Evolutionary conservation across 2,113 vertebrate genomes (phyloP).

Genomic region (Nannobrachium achirus): DNA sequence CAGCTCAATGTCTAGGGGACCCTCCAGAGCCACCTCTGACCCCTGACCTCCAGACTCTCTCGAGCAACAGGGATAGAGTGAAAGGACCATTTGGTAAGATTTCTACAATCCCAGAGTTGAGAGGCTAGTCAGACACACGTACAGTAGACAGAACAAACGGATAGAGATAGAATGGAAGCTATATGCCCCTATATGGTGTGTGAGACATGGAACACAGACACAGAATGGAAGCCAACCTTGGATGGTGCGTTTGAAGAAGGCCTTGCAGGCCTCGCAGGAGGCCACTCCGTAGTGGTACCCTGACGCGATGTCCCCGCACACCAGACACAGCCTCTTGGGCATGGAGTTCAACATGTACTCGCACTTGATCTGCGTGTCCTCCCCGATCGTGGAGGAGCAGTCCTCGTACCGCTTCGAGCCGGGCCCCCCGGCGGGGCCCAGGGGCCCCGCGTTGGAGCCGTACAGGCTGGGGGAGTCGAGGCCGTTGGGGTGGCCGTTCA

Average conservation of each 20-base stretch:
- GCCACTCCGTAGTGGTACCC: too few relatives aligned
- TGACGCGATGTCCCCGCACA: too few relatives aligned
- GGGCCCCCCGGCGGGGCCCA: conserved; percentile 89
- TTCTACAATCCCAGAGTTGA: too few relatives aligned
- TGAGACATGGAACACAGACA: neutral
- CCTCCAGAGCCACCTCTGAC: conserved; percentile 11
- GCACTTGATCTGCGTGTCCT: conserved; percentile 99
- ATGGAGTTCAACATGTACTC: conserved; percentile 99
- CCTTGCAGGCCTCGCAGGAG: too few relatives aligned
- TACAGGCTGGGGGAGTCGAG: conserved; percentile 98
- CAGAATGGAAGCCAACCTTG: conserved; percentile 76
- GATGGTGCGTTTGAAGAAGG: conserved; percentile 99
- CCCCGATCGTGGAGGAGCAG: conserved; percentile 96
- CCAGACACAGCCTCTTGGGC: conserved; percentile 99
- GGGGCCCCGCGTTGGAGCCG: conserved; percentile 85
- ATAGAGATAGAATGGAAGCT: conserved; percentile 1
- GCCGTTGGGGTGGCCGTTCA: conserved; percentile 99
- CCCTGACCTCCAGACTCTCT: neutral
- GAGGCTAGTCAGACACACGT: too few relatives aligned
- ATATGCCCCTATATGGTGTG: too few relatives aligned
- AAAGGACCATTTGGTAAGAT: too few relatives aligned
- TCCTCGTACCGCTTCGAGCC: conserved; percentile 95
- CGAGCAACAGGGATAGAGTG: too few relatives aligned
- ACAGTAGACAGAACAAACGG: too few relatives aligned
- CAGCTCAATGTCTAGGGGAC: neutral